Percentiles rank a stretch among this genome's conserved stretches.
These are phyloP conservation scores for Ameiurus melas DNA, from an alignment of 2,113 vertebrate genomes.

Conservation along the genomic window DNA sequence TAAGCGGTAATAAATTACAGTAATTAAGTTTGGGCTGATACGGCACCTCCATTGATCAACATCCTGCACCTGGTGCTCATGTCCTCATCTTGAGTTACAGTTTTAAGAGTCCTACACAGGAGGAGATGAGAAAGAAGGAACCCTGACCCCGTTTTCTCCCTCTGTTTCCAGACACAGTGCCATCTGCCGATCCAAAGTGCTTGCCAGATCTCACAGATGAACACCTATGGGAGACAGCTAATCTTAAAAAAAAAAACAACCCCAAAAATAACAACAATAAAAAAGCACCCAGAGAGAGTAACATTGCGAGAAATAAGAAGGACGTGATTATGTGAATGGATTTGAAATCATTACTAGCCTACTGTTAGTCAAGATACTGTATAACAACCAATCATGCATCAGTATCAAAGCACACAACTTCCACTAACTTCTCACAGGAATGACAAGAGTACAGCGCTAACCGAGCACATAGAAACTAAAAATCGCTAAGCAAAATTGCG, in stretches of 20 bases:
- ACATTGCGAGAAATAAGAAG: background rate
- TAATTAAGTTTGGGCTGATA: too few species aligned
- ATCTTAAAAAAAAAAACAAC: background rate
- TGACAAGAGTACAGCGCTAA: background rate
- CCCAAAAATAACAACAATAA: background rate
- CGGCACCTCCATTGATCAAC: background rate
- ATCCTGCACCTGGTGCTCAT: background rate
- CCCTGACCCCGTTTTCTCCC: background rate
- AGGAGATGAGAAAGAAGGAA: background rate
- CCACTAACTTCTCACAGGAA: background rate
- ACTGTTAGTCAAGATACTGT: too few species aligned
- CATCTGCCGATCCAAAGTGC: constrained; percentile 4
- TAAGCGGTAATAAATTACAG: background rate
- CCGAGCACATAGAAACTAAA: background rate
- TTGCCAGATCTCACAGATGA: background rate
- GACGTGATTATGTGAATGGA: background rate
- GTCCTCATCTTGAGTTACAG: background rate
- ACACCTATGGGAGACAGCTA: background rate
- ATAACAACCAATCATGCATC: too few species aligned
- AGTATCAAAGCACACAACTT: background rate
- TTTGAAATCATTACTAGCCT: background rate
- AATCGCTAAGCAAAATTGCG: background rate
- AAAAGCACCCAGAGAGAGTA: background rate
- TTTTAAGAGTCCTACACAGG: background rate
- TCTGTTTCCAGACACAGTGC: background rate